Evolutionary conservation across 2,888 invertebrate species (phyloP).

Genomic region (Polydrusus cervinus): DNA sequence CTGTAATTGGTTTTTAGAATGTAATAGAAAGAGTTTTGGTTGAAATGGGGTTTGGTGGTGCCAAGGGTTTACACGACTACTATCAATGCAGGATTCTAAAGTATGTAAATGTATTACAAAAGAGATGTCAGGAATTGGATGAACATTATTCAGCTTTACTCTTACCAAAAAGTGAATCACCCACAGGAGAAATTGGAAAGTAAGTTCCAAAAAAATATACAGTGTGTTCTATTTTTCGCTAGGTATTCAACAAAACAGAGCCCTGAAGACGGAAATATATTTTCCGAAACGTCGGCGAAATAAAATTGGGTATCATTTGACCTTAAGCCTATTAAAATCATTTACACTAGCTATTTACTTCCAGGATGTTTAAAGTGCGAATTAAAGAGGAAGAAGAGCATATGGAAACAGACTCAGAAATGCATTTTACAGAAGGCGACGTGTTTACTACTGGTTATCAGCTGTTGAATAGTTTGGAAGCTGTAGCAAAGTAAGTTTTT

Average conservation of each 20-base stretch:
- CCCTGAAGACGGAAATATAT: no score
- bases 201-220: slow-evolving; percentile 50
- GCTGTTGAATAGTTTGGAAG: slow-evolving; percentile 66
- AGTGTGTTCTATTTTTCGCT: no score
- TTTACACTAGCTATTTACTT: slow-evolving; percentile 34
- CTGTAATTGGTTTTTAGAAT: slow-evolving; percentile 70
- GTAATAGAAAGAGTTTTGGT: slow-evolving; percentile 76
- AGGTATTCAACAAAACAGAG: no score
- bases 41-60: slow-evolving; percentile 77
- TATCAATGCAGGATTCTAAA: slow-evolving; percentile 72
- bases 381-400: slow-evolving; percentile 63
- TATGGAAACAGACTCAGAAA: slow-evolving; percentile 64
- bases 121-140: slow-evolving; percentile 64
- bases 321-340: no score
- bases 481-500: slow-evolving; percentile 61
- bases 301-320: no score
- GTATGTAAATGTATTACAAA: slow-evolving; percentile 65
- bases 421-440: slow-evolving; percentile 61
- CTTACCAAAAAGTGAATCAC: slow-evolving; percentile 61
- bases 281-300: no score
- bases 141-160: slow-evolving; percentile 63
- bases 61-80: slow-evolving; percentile 74
- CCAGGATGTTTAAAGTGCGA: slow-evolving; percentile 62
- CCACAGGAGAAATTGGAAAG: slow-evolving; percentile 62
- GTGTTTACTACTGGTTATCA: slow-evolving; percentile 66